Conservation (phyloP, 1,140 invertebrate species). For the Ostrea denselamellosa region DNA sequence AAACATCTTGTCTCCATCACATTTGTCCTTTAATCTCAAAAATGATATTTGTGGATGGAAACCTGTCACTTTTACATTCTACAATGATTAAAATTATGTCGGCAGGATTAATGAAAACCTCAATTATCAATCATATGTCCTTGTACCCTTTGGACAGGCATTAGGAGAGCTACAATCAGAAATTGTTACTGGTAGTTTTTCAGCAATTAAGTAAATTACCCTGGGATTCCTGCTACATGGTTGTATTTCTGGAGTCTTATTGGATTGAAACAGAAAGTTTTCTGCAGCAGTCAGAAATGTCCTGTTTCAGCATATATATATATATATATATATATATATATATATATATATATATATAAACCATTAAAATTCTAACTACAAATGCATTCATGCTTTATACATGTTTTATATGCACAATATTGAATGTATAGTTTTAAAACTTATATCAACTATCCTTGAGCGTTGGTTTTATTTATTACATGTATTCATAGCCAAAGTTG, state of each 20-base stretch:
- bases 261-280: too few species aligned
- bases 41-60: background rate
- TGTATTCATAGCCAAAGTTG: too few species aligned
- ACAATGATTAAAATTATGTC: background rate
- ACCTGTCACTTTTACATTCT: background rate
- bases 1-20: background rate
- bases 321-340: too few species aligned
- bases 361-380: too few species aligned
- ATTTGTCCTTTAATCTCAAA: background rate
- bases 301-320: too few species aligned
- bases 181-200: background rate
- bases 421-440: too few species aligned
- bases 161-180: background rate
- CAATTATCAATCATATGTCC: background rate
- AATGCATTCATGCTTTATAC: too few species aligned
- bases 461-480: too few species aligned
- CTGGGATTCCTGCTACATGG: background rate
- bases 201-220: slow-evolving; percentile 33
- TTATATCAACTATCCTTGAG: too few species aligned
- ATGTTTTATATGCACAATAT: too few species aligned
- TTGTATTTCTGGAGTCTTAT: background rate
- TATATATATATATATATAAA: too few species aligned
- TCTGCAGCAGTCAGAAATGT: too few species aligned
- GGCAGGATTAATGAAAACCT: background rate
- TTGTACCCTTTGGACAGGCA: background rate